Conservation (phyloP, 1,140 invertebrate species). For the Listronotus oregonensis region DNA sequence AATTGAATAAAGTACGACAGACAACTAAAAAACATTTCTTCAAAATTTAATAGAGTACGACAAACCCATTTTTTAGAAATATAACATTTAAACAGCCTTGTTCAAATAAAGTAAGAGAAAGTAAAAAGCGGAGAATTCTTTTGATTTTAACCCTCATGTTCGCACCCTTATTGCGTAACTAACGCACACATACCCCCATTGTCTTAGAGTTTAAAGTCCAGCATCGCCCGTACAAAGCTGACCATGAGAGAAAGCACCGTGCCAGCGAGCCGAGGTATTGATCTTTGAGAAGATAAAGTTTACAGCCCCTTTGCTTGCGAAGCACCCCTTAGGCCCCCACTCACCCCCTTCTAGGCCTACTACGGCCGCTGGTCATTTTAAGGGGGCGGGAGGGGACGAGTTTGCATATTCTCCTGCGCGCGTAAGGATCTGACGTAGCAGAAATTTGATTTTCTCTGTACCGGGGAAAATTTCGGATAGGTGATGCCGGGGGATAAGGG, state of each 20-base stretch:
- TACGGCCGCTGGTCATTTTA: constrained; percentile 55
- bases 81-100: no score
- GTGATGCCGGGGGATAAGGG: constrained; percentile 6
- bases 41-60: no score
- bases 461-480: constrained; percentile 10
- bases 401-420: constrained; percentile 52
- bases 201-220: constrained; percentile 34
- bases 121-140: no score
- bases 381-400: constrained; percentile 47
- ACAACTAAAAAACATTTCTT: no score
- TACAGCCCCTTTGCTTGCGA: constrained; percentile 51
- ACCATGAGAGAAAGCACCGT: constrained; percentile 38
- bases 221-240: constrained; percentile 33
- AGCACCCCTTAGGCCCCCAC: constrained; percentile 31
- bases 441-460: constrained; percentile 34
- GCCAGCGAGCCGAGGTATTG: constrained; percentile 51
- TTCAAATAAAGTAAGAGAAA: no score
- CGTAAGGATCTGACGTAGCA: constrained; percentile 36
- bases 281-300: constrained; percentile 58
- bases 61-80: no score
- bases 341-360: constrained; percentile 39
- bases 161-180: neutral
- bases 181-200: constrained; percentile 24
- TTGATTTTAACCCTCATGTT: no score
- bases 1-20: no score